Evolutionary conservation across 2,113 vertebrate genomes (phyloP), one percentile per base, ranked within the genome.

Genomic region (Aspidoscelis tigris): DNA sequence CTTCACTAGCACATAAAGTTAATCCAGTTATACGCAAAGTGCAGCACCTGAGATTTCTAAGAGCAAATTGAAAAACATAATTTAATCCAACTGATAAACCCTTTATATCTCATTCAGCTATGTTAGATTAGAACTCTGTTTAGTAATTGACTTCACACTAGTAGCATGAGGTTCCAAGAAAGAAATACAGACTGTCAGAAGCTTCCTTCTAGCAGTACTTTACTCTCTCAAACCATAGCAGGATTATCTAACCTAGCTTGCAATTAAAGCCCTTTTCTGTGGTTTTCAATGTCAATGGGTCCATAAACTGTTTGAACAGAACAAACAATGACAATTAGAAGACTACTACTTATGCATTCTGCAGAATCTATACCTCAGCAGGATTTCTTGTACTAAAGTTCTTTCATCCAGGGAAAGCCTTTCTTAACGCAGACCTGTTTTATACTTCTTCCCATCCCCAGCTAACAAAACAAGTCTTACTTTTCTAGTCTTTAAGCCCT

Each of bases 311-410:
- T 65, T 90, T 86, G 72, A 87, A 89, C 76, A 78, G 53, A 61
- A 82, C 39, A 78, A 89, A 84, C 70, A 76, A 89, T 53, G 78
- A 87, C 90, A 91, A 83, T 85, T 90, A 89, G 86, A 88, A 90
- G 88, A 88, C 89, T 75, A 92, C 91, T 84, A 90, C 80, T 82
- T 85, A 70, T 44, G 43, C 88, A 93, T 85, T 94, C 76, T 76
- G 84, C 84, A 90, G 88, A 86, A 70, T 89, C 93, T 92, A 89
- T 82, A 77, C 81, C 91, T 84, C 91, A 88, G 93, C 87, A 16
- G 94, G 95, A 89, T 87, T 90, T 90, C 92, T 69, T 86, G 91
- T 84, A 87, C 88, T 82, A 89, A 86, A 86, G 90, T 90, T 85
- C 88, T 87, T 70, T 88, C 92, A 84, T 86, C 72, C 93, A 87